A percentile compares a stretch with the other conserved stretches of the same genome.
phyloP scores from a whole-genome alignment of 2,113 vertebrate genomes.

The Elephantulus edwardii region DNA sequence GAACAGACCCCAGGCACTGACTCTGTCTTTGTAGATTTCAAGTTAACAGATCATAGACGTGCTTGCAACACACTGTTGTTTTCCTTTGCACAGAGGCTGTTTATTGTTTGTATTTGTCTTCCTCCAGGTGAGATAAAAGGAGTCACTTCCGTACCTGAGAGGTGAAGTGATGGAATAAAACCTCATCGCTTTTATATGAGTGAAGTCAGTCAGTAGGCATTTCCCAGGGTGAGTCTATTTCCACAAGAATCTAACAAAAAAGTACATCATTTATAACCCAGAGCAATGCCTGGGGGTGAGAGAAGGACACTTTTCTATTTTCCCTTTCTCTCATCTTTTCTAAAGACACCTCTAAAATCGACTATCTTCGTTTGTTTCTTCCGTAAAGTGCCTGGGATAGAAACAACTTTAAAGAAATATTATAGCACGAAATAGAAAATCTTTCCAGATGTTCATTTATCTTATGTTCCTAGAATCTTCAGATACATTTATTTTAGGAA shows the following conservation, averaged over 20 bases:
- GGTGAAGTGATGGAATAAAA: neutral
- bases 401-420: neutral
- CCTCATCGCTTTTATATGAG: neutral
- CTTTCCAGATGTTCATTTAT: neutral
- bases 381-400: neutral
- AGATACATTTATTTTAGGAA: neutral
- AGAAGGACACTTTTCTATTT: neutral
- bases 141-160: constrained; percentile 20
- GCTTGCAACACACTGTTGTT: neutral
- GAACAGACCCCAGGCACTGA: too few species aligned
- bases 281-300: neutral
- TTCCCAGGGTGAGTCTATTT: constrained; percentile 13
- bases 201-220: constrained; percentile 21
- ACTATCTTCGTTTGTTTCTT: too few species aligned
- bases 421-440: neutral
- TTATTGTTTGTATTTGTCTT: neutral
- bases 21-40: neutral
- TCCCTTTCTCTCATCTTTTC: neutral
- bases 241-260: constrained; percentile 4
- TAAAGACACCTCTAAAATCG: neutral
- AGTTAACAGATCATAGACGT: too few species aligned
- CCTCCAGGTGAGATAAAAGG: neutral
- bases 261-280: neutral
- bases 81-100: neutral
- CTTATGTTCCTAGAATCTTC: neutral